Evolutionary conservation across 2,888 invertebrate genomes (phyloP).

Genomic region (Drosophila falleni): DNA sequence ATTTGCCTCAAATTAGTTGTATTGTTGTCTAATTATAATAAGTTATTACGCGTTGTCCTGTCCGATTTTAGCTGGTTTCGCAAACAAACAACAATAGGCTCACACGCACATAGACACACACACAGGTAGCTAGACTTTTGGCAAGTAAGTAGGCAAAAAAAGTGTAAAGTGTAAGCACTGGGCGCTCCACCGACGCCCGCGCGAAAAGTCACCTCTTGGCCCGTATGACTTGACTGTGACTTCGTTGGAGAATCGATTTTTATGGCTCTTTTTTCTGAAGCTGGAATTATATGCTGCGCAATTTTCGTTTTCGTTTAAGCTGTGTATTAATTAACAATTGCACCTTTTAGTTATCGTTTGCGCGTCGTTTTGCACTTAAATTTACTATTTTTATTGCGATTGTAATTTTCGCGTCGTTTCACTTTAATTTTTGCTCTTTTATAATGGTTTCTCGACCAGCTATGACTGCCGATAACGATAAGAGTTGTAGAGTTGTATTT

Average conservation of each 20-base stretch:
- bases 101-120: constrained; percentile 16
- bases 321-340: constrained; percentile 23
- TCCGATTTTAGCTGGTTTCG: constrained; percentile 41
- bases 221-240: constrained; percentile 48
- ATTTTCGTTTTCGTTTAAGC: constrained; percentile 22
- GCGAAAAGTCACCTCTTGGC: constrained; percentile 62
- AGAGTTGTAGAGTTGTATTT: not conserved
- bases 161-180: constrained; percentile 31
- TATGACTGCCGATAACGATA: constrained; percentile 59
- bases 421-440: constrained; percentile 72
- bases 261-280: constrained; percentile 71
- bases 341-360: constrained; percentile 57
- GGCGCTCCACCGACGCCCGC: constrained; percentile 73
- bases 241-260: constrained; percentile 83
- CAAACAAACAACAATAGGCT: constrained; percentile 43
- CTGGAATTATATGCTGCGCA: constrained; percentile 43
- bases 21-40: constrained; percentile 54
- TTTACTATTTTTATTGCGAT: constrained; percentile 37
- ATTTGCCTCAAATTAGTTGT: constrained; percentile 65
- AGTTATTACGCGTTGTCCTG: constrained; percentile 48
- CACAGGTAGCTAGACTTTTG: constrained; percentile 48
- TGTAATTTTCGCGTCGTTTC: constrained; percentile 62
- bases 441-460: constrained; percentile 71
- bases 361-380: constrained; percentile 41
- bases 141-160: constrained; percentile 56